A percentile compares a stretch with the other conserved stretches of the same genome.
Conservation (phyloP, 30 jellyfish, hydroid and myxozoan species). For the Morbakka virulenta region DNA sequence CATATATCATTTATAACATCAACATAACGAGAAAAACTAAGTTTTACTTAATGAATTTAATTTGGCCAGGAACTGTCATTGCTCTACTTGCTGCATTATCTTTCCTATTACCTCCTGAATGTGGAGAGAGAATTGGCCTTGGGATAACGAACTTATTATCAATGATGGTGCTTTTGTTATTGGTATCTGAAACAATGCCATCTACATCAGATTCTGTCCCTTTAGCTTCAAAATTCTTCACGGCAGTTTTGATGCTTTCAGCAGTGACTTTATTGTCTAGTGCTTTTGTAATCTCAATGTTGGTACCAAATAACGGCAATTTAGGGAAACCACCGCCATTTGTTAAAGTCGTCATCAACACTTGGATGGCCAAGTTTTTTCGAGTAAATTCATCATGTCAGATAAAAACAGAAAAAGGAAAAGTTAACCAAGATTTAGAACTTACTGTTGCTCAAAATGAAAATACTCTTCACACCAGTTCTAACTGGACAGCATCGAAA, state of each 20-base stretch:
- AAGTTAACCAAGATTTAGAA: neutral
- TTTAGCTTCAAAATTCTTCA: constrained; percentile 55
- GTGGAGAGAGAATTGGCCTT: constrained; percentile 75
- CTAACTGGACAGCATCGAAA: too few species aligned
- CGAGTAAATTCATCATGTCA: constrained; percentile 1
- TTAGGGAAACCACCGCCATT: constrained; percentile 33
- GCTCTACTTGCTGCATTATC: constrained; percentile 67
- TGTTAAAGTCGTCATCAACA: constrained; percentile 37
- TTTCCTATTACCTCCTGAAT: constrained; percentile 76
- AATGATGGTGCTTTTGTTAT: constrained; percentile 59
- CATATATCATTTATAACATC: constrained; percentile 49
- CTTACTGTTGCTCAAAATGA: neutral
- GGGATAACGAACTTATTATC: constrained; percentile 65
- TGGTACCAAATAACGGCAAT: constrained; percentile 18
- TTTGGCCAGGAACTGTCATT: constrained; percentile 72
- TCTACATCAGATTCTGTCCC: constrained; percentile 78
- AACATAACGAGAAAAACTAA: constrained; percentile 52
- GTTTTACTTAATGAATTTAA: constrained; percentile 67
- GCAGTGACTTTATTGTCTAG: constrained; percentile 56
- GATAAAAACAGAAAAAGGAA: neutral
- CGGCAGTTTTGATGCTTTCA: constrained; percentile 49
- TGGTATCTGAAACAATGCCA: constrained; percentile 63
- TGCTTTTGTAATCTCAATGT: constrained; percentile 42
- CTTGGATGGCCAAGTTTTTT: constrained; percentile 39
- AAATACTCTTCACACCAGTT: too few species aligned